Conservation (phyloP, 2,797 vertebrate species). For the Staurois parvus region DNA sequence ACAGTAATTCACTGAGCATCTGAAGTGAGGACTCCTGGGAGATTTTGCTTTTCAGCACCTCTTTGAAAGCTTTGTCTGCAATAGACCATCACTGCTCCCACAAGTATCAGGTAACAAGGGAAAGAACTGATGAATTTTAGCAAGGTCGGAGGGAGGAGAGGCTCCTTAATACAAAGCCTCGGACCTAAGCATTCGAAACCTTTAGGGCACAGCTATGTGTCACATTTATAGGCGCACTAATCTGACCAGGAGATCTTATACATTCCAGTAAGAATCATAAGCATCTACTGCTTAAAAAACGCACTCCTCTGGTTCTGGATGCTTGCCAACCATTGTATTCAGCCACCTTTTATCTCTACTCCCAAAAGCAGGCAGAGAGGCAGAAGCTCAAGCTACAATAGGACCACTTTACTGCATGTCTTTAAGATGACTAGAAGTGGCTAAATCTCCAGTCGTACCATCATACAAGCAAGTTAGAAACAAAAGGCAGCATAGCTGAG, state of each 20-base stretch:
- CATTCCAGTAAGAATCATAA: constrained; percentile 82
- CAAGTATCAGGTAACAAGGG: constrained; percentile 93
- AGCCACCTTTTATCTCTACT: constrained; percentile 72
- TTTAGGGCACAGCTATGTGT: constrained; percentile 72
- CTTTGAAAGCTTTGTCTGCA: constrained; percentile 93
- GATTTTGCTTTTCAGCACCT: constrained; percentile 89
- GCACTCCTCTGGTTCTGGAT: constrained; percentile 70
- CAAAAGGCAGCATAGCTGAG: not conserved
- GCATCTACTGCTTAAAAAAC: constrained; percentile 70
- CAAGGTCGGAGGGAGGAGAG: constrained; percentile 68
- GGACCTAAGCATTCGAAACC: constrained; percentile 66
- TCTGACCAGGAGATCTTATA: constrained; percentile 75
- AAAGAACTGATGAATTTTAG: constrained; percentile 72
- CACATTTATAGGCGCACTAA: constrained; percentile 74
- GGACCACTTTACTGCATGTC: constrained; percentile 45
- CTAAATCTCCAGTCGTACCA: constrained; percentile 4
- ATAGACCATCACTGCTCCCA: constrained; percentile 89
- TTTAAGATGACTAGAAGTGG: constrained; percentile 27
- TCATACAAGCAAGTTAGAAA: constrained; percentile 14
- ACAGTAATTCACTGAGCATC: constrained; percentile 73
- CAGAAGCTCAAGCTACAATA: constrained; percentile 19
- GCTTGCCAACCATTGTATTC: constrained; percentile 71
- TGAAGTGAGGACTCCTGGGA: constrained; percentile 75
- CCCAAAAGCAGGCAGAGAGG: constrained; percentile 8
- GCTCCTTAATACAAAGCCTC: constrained; percentile 71